These are phyloP conservation scores for Diachasmimorpha longicaudata DNA, from an alignment of 1,140 invertebrate species.

Conservation along the genomic window DNA sequence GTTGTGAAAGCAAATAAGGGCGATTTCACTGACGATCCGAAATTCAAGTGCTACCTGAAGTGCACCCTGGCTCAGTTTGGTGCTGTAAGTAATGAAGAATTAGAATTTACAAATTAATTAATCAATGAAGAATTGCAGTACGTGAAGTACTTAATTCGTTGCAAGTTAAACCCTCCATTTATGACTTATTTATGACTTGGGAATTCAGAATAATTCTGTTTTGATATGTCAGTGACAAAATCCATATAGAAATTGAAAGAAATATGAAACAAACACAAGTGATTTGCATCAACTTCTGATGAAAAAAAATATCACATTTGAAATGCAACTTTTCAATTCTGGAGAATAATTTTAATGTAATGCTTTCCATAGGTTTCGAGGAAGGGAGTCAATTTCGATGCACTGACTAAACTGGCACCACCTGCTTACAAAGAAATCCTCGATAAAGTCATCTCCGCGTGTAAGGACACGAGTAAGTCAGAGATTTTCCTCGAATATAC, in stretches of 20 bases:
- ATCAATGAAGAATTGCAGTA: no score
- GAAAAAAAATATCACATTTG: no score
- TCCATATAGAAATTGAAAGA: no score
- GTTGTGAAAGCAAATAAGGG: neutral
- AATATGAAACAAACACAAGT: no score
- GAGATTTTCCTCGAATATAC: no score
- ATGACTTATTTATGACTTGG: no score
- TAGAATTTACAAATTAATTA: neutral
- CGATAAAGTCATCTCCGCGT: neutral
- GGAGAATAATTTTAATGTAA: neutral
- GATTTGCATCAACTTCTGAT: no score
- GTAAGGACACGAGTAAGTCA: neutral
- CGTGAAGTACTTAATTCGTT: neutral
- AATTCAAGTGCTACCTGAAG: neutral
- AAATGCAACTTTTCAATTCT: no score
- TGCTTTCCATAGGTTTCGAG: neutral
- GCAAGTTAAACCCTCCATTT: no score
- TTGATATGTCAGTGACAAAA: no score
- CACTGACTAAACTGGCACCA: neutral
- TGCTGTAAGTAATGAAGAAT: neutral
- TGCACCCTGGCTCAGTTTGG: neutral
- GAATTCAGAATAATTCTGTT: no score
- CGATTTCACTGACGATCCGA: neutral
- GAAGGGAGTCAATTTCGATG: neutral
- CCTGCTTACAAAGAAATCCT: neutral